Evolutionary conservation across 2,797 vertebrate genomes (phyloP), one percentile per base, ranked within the genome.

Genomic region (Saguinus oedipus): DNA sequence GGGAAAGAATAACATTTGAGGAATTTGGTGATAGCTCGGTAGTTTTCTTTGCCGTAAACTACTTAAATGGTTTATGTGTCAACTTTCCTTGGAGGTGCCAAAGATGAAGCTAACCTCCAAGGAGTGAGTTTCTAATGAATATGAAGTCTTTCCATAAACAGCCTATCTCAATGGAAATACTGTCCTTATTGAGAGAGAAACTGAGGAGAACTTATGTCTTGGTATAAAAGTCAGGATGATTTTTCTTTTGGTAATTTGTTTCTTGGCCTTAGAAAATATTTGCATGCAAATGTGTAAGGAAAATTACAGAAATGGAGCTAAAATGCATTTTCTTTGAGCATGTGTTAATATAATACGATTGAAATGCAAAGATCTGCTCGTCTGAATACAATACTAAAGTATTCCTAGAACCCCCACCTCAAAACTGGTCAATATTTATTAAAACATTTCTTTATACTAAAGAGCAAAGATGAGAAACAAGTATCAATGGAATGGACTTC

Each of bases 241-340:
- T 94, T 95, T 93, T 90, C 53, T 80, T 96, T 61, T 57, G 13
- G 46, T 95, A 15, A 14, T 94, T 96, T 90, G 74, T 96, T 95
- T 94, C 36, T 81, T 95, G 81, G 22, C 12, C 80, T 78, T 61
- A 90, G 82, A 86, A 92, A 95, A 55, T 72, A 92, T 91, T 86
- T 88, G 78, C 4, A 26, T 90, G 72, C 86, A 55, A 93, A 94
- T 83, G 24, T 74, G 14, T 59, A 93, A 87, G 61, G 74, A 57
- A 53, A 96, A 92, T 96, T 88, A 92, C 7, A 90, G 44, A 90
- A 93, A 11, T 92, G 48, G 53, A 96, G 27, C 53, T 92, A 46
- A 86, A 94, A 59, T 95, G 91, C 90, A 79, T 88, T 95, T 97
- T 95, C 42, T 96, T 48, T 39, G 30, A 92, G 19, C 7, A 46